Base-by-base conservation (phyloP, 1,140 invertebrate genomes). In the Apocrypta bakeri region DNA sequence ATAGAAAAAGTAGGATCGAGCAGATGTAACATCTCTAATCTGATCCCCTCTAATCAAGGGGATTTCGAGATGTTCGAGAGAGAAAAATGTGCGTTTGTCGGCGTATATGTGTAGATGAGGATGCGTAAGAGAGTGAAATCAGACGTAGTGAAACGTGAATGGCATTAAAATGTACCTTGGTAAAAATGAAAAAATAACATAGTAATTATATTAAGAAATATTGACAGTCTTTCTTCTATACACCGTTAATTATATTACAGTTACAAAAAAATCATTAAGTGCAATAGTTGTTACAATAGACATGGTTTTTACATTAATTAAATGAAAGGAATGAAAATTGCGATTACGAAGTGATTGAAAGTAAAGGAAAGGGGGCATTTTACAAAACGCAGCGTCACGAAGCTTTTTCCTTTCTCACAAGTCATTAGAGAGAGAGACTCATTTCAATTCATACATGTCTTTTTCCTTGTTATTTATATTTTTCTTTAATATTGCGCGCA, bases 231-330 rank as follows among this genome's bases (percentile, higher is more conserved):
- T 85, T 87, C 83, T 87, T 85, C 75, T 84, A 83, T 85, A 79
- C 82, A 85, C 85, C 71, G 83, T 84, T 83, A 85, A 84, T 85
- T 86, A 83, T 85, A 84, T 85, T 84, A 83, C 80, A 87, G 81
- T 85, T 85, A 82, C 87, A 87, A 88, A 89, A n/a, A 91, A 90
- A 90, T 91, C 91, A 91, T 37, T 87, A 91, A 92, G 91, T 92
- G 91, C 91, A 92, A 92, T 92, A 92, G 90, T 91, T 91, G 86
- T 90, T 88, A 91, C 90, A 91, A 92, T 91, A 91, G 90, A 90
- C 86, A 89, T 83, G 85, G 87, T 85, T 86, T 72, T 83, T 83
- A 76, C 75, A 77, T 79, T 80, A 75, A 79, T 83, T 83, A 76
- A 80, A 79, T 48, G 63, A 68, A 72, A 72, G 37, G 61, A 82